Conservation (phyloP, 2,113 vertebrate genomes). For the Neotragus moschatus region DNA sequence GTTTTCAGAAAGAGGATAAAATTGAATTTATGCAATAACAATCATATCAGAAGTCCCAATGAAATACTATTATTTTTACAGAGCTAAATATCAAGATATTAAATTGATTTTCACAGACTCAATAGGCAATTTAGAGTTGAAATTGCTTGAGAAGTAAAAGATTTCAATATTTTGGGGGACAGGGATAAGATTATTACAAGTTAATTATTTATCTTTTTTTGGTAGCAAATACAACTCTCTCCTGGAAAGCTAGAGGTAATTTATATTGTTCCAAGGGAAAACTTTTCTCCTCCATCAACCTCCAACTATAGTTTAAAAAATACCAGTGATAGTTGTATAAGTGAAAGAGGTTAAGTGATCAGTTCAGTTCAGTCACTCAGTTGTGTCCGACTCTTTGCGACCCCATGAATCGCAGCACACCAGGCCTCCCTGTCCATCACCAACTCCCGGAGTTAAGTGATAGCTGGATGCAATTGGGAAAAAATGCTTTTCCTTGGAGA, state of each 20-base stretch:
- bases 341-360: neutral
- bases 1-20: slow-evolving; percentile 24
- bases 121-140: neutral
- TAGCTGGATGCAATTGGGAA: neutral
- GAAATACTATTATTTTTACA: slow-evolving; percentile 20
- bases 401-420: too few relatives aligned
- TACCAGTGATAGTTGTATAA: neutral
- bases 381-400: too few relatives aligned
- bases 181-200: neutral
- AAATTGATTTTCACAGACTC: neutral
- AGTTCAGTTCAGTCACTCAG: too few relatives aligned
- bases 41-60: neutral
- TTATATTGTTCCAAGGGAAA: neutral
- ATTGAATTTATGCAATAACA: neutral
- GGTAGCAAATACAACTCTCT: neutral
- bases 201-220: neutral
- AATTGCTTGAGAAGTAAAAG: neutral
- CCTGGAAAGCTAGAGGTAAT: neutral
- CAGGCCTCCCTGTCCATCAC: too few relatives aligned
- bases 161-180: neutral
- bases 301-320: neutral
- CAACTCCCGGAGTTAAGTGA: too few relatives aligned
- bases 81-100: slow-evolving; percentile 12
- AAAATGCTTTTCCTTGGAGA: neutral
- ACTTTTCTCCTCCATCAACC: neutral